Evolutionary conservation across 2,113 vertebrate genomes (phyloP).

Genomic region (Neodontobutis hainanensis): DNA sequence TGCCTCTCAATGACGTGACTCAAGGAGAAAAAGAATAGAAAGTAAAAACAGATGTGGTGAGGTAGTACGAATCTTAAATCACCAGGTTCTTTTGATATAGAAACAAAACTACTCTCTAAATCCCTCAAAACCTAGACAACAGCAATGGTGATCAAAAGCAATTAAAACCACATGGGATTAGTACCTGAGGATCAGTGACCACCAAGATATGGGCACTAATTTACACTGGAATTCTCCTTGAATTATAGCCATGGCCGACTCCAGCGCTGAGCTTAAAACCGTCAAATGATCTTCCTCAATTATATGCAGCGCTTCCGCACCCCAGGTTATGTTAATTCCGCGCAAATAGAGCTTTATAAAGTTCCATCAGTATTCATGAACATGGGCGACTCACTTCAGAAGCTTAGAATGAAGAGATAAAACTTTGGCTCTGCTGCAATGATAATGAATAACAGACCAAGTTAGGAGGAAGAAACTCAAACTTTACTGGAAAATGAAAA

Average conservation of each 20-base stretch:
- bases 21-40: not conserved
- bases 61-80: conserved; percentile 23
- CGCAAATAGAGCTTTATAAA: conserved; percentile 47
- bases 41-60: conserved; percentile 8
- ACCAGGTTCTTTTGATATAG: not conserved
- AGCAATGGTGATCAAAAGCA: not conserved
- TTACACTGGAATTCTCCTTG: conserved; percentile 11
- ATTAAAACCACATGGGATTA: conserved; percentile 28
- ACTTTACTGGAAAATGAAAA: conserved; percentile 40
- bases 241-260: conserved; percentile 30
- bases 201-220: conserved; percentile 8
- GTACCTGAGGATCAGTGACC: conserved; percentile 7
- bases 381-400: conserved; percentile 43
- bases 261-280: conserved; percentile 33
- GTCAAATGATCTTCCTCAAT: conserved; percentile 42
- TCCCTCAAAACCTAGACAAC: not conserved
- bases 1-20: conserved; percentile 21
- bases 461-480: conserved; percentile 39
- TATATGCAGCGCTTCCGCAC: conserved; percentile 38
- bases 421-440: conserved; percentile 29
- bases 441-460: conserved; percentile 35
- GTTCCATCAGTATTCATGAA: conserved; percentile 67
- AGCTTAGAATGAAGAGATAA: conserved; percentile 53
- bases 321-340: conserved; percentile 37
- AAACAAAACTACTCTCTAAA: too few species aligned